phyloP scores from a whole-genome alignment of 2,113 vertebrate species.

The Brienomyrus brachyistius region DNA sequence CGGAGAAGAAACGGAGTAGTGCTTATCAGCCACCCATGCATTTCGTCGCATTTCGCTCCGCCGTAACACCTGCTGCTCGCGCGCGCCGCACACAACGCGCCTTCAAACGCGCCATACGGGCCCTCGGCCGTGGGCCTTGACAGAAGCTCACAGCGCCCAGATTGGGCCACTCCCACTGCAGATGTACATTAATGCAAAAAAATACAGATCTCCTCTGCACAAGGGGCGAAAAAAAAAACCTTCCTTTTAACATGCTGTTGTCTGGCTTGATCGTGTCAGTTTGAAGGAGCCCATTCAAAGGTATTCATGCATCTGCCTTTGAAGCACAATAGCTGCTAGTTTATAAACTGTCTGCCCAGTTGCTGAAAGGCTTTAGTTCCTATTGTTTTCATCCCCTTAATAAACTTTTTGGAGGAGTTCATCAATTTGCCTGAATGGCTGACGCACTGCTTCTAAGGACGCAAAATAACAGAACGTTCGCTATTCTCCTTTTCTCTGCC shows the following conservation, averaged over 20 bases:
- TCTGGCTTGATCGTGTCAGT: conserved; percentile 93
- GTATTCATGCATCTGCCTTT: conserved; percentile 88
- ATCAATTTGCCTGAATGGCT: conserved; percentile 85
- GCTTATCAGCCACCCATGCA: neutral
- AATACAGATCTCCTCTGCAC: conserved; percentile 62
- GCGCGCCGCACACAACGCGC: conserved; percentile 29
- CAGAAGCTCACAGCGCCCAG: conserved; percentile 42
- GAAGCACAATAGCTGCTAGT: conserved; percentile 81
- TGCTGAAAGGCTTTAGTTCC: conserved; percentile 69
- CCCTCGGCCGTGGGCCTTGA: conserved; percentile 29
- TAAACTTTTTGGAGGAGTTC: conserved; percentile 98
- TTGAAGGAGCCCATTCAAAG: conserved; percentile 88
- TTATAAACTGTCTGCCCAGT: conserved; percentile 86
- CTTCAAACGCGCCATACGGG: conserved; percentile 39
- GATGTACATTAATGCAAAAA: conserved; percentile 86
- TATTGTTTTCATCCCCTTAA: conserved; percentile 88
- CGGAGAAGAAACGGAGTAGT: neutral
- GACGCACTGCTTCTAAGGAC: conserved; percentile 74
- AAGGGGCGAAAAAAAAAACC: conserved; percentile 48
- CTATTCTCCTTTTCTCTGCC: conserved; percentile 37
- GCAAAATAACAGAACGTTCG: conserved; percentile 66
- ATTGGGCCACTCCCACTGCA: conserved; percentile 69
- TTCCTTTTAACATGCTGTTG: conserved; percentile 85
- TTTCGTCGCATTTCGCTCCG: conserved; percentile 35
- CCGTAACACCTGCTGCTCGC: conserved; percentile 43